Percentiles rank a stretch among this genome's conserved stretches.
Evolutionary conservation across 2,797 vertebrate genomes (phyloP).

Genomic region (Dryobates pubescens): DNA sequence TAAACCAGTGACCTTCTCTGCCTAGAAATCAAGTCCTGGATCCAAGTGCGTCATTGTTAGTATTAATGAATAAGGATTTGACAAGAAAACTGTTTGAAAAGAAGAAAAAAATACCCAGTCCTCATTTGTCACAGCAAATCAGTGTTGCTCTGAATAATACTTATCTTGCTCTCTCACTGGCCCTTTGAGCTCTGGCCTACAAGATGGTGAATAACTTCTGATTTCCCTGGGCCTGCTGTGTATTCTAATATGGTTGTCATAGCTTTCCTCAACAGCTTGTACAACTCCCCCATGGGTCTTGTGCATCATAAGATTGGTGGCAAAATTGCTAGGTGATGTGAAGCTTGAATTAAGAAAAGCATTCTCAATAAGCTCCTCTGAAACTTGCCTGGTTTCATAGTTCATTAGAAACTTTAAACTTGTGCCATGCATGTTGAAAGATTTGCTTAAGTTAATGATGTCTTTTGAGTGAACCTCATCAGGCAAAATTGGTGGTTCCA

Average conservation of each 20-base stretch:
- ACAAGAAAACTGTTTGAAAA: background rate
- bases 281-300: background rate
- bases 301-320: background rate
- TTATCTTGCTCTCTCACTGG: background rate
- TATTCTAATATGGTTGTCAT: background rate
- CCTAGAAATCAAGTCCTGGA: background rate
- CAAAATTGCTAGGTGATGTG: slow-evolving; percentile 14
- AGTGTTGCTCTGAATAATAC: background rate
- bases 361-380: slow-evolving; percentile 1
- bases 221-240: background rate
- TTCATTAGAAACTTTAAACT: slow-evolving; percentile 48
- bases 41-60: background rate
- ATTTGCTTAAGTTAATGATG: slow-evolving; percentile 44
- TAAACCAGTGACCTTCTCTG: background rate
- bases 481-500: slow-evolving; percentile 50
- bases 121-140: background rate
- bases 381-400: slow-evolving; percentile 53
- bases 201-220: background rate
- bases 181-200: background rate
- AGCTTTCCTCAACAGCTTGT: slow-evolving; percentile 39
- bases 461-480: slow-evolving; percentile 16
- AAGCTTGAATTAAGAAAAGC: slow-evolving; percentile 10
- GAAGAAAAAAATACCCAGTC: background rate
- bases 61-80: background rate
- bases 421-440: slow-evolving; percentile 49